Base-by-base conservation (phyloP, 1,140 invertebrate genomes). In the Lepidurus arcticus region DNA sequence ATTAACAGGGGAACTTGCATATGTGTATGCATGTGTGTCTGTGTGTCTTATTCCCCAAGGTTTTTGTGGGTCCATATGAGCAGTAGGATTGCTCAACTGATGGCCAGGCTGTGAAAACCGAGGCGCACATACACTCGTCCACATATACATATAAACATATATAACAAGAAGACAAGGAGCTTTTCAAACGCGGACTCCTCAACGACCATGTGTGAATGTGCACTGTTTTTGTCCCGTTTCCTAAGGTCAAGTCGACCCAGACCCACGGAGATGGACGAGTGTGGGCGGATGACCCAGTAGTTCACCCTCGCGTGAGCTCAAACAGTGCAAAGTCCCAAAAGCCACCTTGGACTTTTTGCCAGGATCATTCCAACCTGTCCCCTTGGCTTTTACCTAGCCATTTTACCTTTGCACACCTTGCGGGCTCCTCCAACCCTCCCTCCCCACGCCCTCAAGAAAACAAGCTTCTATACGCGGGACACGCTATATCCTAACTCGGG, bases 341-440 rank as follows among this genome's bases (percentile, higher is more conserved):
- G 53, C 21, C 21, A 7, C 53, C 53, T 65, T 21, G 16, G 53
- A 21, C 16, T 16, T 16, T 21, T 13, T 7, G 53, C 53, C 53
- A 65, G 13, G 13, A 65, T 65, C 53, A 65, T 65, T 65, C 53
- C 53, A 65, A 65, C 21, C 53, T 65, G 9, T 65, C 53, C 53
- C 9, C 53, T 13, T 65, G 53, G 16, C 21, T 65, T 65, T 65
- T 65, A 65, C 53, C 53, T 65, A 13, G 53, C 13, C 13, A 65
- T 16, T 65, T 65, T 65, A 65, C 16, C 53, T 65, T 65, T 65
- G 53, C n/a, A 65, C 53, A 65, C 53, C 53, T 65, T 65, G 9
- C 53, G 6, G 6, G 16, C 53, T 21, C 13, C 53, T 16, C 53
- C 5, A 47, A 47, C 45, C 45, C 45, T 16, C 16, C 45, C 45